phyloP scores from a whole-genome alignment of 2,888 invertebrate genomes.

The Eutolmus rufibarbis region DNA sequence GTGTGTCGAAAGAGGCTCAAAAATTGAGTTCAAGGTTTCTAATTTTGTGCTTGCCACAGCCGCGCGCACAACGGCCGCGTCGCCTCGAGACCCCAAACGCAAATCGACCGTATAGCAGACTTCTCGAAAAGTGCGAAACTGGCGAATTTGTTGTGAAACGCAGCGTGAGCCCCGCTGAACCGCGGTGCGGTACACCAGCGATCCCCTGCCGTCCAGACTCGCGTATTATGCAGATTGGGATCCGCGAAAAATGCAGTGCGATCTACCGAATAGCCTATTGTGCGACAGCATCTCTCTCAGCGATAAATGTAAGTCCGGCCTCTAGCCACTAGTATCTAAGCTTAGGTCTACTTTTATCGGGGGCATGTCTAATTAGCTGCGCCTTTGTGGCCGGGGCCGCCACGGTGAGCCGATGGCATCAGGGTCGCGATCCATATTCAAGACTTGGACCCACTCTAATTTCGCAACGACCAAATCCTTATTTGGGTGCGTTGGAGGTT shows the following conservation, averaged over 20 bases:
- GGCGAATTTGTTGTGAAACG: background rate
- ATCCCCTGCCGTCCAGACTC: background rate
- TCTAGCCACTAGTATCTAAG: background rate
- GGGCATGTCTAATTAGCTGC: background rate
- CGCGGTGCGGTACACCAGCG: background rate
- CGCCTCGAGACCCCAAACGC: background rate
- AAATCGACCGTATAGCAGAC: background rate
- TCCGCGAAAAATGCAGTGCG: conserved; percentile 52
- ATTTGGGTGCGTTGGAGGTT: background rate
- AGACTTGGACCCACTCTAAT: background rate
- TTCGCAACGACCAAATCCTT: background rate
- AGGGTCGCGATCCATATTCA: background rate
- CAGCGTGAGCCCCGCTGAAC: background rate
- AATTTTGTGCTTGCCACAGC: background rate
- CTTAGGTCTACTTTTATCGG: background rate
- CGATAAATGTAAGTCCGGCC: conserved; percentile 53
- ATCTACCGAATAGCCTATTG: conserved; percentile 52
- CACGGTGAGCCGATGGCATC: background rate
- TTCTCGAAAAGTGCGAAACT: background rate
- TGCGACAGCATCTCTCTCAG: conserved; percentile 53
- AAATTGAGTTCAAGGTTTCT: conserved; percentile 14
- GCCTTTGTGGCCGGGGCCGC: background rate
- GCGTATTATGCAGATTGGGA: conserved; percentile 20
- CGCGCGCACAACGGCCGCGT: background rate
- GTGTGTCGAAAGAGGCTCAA: background rate